Percentiles rank a stretch among this genome's conserved stretches.
Evolutionary conservation across 2,113 vertebrate species (phyloP).

Genomic region (Callospermophilus lateralis): DNA sequence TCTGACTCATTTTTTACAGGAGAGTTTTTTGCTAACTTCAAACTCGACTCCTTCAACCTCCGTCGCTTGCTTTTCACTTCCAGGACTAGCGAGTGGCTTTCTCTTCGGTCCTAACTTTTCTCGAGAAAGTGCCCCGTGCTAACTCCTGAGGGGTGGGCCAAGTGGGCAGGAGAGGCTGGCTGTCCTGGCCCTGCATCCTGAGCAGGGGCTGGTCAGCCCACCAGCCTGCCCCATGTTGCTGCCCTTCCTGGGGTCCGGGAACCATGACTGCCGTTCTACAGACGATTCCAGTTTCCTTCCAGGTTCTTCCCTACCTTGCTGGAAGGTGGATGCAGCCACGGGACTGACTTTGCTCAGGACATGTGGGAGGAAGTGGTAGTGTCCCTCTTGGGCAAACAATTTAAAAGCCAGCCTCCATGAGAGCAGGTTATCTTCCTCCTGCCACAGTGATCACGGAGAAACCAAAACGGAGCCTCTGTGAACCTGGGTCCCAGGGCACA

Average conservation of each 20-base stretch:
- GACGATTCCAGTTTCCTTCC: not conserved
- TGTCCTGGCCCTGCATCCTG: not conserved
- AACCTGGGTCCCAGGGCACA: not conserved
- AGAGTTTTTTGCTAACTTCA: not conserved
- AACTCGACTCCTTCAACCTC: not conserved
- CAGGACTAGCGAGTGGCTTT: not conserved
- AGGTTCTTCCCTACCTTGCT: not conserved
- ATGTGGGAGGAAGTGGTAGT: rapidly evolving
- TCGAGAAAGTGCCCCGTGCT: not conserved
- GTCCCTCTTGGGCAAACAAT: not conserved
- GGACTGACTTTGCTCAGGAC: not conserved
- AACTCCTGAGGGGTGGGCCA: not conserved
- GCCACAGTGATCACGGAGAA: not conserved
- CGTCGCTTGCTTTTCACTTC: not conserved
- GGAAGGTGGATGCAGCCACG: not conserved
- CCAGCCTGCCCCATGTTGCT: not conserved
- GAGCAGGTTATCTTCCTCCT: not conserved
- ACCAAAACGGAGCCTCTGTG: not conserved
- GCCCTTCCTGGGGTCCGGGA: rapidly evolving
- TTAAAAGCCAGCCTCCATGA: not conserved
- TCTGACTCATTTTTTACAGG: not conserved
- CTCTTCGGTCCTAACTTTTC: not conserved
- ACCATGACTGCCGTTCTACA: rapidly evolving
- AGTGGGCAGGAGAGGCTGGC: not conserved
- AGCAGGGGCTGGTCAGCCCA: no score